Percentiles rank a stretch among this genome's conserved stretches.
Evolutionary conservation across 2,888 invertebrate species (phyloP).

Genomic region (Esperia sulphurella): DNA sequence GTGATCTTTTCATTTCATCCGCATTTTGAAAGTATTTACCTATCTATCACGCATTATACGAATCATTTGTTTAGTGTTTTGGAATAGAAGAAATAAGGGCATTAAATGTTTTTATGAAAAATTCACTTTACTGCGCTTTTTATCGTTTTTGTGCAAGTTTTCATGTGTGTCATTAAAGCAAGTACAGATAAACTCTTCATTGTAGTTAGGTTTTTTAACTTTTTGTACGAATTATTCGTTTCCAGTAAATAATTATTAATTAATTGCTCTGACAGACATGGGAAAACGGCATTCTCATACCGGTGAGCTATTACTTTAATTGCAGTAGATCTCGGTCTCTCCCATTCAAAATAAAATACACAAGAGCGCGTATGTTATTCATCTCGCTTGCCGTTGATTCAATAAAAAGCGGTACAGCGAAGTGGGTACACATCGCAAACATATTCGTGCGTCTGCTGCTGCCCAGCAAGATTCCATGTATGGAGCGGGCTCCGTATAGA

Average conservation of each 20-base stretch:
- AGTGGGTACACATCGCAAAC: constrained; percentile 10
- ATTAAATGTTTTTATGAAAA: no score
- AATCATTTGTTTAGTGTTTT: no score
- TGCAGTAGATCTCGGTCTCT: constrained; percentile 4
- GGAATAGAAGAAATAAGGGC: no score
- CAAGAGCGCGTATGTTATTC: constrained; percentile 9
- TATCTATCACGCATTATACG: no score
- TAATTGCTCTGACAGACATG: constrained; percentile 2
- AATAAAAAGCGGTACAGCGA: constrained; percentile 32
- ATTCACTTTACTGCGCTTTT: no score
- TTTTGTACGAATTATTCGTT: background rate
- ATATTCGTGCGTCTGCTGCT: constrained; percentile 13
- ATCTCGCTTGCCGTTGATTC: constrained; percentile 8
- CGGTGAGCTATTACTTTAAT: constrained; percentile 16
- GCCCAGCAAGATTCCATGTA: constrained; percentile 58
- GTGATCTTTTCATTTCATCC: no score
- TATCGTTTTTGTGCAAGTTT: no score
- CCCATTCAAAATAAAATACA: constrained; percentile 10
- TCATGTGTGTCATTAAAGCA: no score
- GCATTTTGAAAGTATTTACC: no score
- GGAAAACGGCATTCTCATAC: constrained; percentile 3
- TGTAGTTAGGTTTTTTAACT: background rate
- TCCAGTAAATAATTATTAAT: background rate
- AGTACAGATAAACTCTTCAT: no score
- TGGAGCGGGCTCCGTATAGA: constrained; percentile 35